A percentile compares a stretch with the other conserved stretches of the same genome.
phyloP scores from a whole-genome alignment of 2,888 invertebrate genomes.

The Ypsolopha sequella region DNA sequence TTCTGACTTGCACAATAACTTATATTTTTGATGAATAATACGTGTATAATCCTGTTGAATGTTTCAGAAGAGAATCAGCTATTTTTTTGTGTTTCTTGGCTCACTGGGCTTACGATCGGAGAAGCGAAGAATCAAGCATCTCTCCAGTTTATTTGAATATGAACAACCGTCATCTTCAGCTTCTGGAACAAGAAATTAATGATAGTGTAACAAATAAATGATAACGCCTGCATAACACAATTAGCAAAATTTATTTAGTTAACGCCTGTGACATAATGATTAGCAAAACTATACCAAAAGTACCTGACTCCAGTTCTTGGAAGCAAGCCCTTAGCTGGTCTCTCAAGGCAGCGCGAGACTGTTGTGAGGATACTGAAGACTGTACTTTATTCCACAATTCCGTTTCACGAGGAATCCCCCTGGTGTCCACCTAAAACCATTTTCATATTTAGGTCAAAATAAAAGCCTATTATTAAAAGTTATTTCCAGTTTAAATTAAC shows the following conservation, averaged over 20 bases:
- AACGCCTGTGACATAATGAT: not conserved
- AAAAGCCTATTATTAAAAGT: not conserved
- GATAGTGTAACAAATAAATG: not conserved
- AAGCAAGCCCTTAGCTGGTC: conserved; percentile 57
- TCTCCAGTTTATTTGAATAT: conserved; percentile 57
- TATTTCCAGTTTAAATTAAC: not conserved
- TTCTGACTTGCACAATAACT: conserved; percentile 26
- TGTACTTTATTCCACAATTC: conserved; percentile 54
- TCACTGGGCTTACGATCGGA: conserved; percentile 31
- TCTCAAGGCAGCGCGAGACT: conserved; percentile 39
- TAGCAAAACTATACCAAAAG: not conserved
- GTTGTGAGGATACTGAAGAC: conserved; percentile 48
- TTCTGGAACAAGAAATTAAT: conserved; percentile 24
- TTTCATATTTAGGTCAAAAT: not conserved
- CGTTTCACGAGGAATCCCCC: conserved; percentile 56
- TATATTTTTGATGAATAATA: not conserved
- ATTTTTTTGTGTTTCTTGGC: not conserved
- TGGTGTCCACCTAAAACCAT: conserved; percentile 40
- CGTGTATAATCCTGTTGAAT: not conserved
- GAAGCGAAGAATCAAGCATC: conserved; percentile 53
- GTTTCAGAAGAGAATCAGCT: not conserved
- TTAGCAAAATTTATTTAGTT: not conserved
- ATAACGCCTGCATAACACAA: not conserved
- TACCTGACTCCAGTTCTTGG: conserved; percentile 55
- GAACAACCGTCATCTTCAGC: conserved; percentile 62